These are phyloP conservation scores for Numenius arquata DNA, from an alignment of 2,113 vertebrate genomes.

Conservation along the genomic window DNA sequence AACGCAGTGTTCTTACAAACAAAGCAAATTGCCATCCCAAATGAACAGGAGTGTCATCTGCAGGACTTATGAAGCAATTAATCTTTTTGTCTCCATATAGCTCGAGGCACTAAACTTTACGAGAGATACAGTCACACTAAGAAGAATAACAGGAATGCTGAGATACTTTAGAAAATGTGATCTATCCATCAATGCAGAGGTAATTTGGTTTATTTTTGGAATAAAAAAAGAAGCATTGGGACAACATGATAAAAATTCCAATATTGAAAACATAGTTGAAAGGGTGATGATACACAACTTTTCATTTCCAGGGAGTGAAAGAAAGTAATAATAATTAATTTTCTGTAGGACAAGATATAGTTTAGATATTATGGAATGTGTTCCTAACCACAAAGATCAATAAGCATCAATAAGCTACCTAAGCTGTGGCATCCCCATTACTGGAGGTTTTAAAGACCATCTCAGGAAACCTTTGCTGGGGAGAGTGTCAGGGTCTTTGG, in stretches of 20 bases:
- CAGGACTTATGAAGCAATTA: slow-evolving; percentile 54
- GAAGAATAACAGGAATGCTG: background rate
- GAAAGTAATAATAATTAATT: background rate
- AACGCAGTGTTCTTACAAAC: background rate
- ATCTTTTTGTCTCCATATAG: slow-evolving; percentile 17
- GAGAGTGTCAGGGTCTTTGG: background rate
- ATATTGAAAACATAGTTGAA: background rate
- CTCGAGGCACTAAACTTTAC: background rate
- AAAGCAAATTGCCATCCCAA: background rate
- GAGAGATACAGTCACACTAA: background rate
- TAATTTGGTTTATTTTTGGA: background rate
- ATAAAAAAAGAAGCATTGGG: background rate
- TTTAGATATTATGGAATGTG: background rate
- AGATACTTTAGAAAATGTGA: slow-evolving; percentile 19
- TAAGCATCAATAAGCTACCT: background rate
- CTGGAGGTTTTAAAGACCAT: background rate
- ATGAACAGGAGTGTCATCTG: slow-evolving; percentile 21
- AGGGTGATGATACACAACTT: background rate
- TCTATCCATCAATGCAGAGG: background rate
- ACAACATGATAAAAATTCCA: background rate
- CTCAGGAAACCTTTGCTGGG: background rate
- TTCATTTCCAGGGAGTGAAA: background rate
- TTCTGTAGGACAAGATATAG: background rate
- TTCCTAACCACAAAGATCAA: background rate
- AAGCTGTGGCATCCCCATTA: background rate